phyloP scores from a whole-genome alignment of 2,797 vertebrate species.

The Margarornis squamiger region DNA sequence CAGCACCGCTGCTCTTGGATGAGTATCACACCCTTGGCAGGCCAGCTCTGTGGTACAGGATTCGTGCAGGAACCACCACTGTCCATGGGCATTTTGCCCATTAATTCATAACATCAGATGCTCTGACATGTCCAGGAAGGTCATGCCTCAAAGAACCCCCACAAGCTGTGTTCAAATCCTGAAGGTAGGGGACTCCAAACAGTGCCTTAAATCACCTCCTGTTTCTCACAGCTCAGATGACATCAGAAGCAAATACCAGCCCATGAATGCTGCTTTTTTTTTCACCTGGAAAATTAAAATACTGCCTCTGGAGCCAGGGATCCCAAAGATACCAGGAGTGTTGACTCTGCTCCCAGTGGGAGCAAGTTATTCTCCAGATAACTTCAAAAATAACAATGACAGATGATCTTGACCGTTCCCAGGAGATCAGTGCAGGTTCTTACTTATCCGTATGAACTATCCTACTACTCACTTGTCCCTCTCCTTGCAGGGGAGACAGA shows the following conservation, averaged over 20 bases:
- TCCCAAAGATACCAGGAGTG: background rate
- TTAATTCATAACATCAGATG: fast-evolving
- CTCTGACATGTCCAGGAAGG: fast-evolving
- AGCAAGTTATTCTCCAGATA: background rate
- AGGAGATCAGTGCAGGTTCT: background rate
- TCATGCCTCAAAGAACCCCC: background rate
- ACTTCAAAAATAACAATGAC: background rate
- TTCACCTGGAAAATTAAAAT: too few relatives aligned
- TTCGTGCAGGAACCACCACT: fast-evolving
- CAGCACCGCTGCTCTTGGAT: fast-evolving
- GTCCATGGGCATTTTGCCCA: fast-evolving
- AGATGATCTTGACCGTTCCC: background rate
- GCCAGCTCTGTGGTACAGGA: background rate
- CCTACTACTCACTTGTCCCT: background rate
- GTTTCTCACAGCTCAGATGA: too few relatives aligned
- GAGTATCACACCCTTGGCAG: background rate
- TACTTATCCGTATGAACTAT: background rate
- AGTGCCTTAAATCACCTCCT: too few relatives aligned
- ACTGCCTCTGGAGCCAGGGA: background rate
- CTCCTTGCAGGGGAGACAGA: background rate
- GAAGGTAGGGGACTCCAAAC: background rate
- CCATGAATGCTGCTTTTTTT: too few relatives aligned
- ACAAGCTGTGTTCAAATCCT: background rate
- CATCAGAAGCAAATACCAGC: too few relatives aligned
- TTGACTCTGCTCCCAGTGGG: background rate